Conservation (phyloP, 2,797 vertebrate species). For the Oceanodroma leucorhoa region DNA sequence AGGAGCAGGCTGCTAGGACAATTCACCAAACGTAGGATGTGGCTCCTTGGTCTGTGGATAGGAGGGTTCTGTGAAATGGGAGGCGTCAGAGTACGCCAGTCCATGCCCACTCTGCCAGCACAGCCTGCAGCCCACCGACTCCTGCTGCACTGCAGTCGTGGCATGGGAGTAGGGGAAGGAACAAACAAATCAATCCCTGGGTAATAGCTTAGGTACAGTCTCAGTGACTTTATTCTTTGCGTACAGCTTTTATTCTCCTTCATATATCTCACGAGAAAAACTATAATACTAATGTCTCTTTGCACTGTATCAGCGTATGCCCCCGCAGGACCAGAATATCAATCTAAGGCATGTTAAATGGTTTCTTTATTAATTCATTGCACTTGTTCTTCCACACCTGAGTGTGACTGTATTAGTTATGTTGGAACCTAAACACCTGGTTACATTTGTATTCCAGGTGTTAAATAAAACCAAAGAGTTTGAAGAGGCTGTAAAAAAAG, state of each 20-base stretch:
- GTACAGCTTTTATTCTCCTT: neutral
- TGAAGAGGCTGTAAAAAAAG: conserved; percentile 93
- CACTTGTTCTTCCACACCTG: neutral
- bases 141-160: neutral
- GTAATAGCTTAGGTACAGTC: neutral
- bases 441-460: conserved; percentile 80
- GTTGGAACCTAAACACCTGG: neutral
- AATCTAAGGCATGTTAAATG: neutral
- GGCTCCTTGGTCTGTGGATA: neutral
- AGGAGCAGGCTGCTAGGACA: neutral
- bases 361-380: neutral
- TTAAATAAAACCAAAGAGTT: conserved; percentile 97
- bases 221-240: neutral
- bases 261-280: neutral
- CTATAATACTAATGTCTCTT: neutral
- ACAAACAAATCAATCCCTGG: neutral
- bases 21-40: neutral
- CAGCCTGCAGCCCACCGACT: neutral
- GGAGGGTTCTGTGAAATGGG: neutral
- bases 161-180: neutral
- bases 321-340: neutral
- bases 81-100: neutral
- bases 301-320: neutral
- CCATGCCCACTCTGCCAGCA: neutral
- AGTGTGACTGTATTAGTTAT: neutral